Base-by-base conservation (phyloP, 2,113 vertebrate genomes). In the Gorsachius goisagi region DNA sequence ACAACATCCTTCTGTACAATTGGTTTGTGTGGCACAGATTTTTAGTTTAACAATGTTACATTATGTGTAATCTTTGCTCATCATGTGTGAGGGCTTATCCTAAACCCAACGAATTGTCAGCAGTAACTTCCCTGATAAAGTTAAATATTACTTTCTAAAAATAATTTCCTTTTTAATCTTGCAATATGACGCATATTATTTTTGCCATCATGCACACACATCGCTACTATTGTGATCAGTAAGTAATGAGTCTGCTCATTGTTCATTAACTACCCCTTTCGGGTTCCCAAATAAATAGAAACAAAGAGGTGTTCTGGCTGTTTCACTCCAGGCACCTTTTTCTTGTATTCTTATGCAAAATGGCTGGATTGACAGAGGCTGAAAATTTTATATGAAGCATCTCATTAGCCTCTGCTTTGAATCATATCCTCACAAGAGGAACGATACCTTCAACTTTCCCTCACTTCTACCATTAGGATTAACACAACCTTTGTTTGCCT, bases 221-320 rank as follows among this genome's bases (percentile, higher is more conserved):
- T 52, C 1, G 1, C 47, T 59, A 27, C 56, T 63, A 7, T 8
- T 63, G 26, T 67, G 47, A 90, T 84, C 93, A 74, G 59, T 77
- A 89, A 59, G 23, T 84, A 89, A 72, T 5, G 4, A 72, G 44
- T 33, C 56, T 75, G 26, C 39, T 84, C 64, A 33, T 27, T 92
- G 73, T 30, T 85, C 77, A 91, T 95, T 96, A 89, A 87, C 62
- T 37, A 82, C 47, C 5, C n/a, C 35, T 89, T 89, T 89, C 39
- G 49, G 53, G 11, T 45, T 72, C 35, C 24, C 69, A 66, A 62
- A 91, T 22, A 95, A 77, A 90, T 6, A 87, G 64, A 75, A 94
- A 87, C 60, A 92, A 87, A 87, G 68, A 89, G 10, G 35, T 64
- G 93, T 95, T 92, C 59, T 67, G 49, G 11, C 17, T 62, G 3